Evolutionary conservation across 2,113 vertebrate species (phyloP).

Genomic region (Catharus fuscescens): DNA sequence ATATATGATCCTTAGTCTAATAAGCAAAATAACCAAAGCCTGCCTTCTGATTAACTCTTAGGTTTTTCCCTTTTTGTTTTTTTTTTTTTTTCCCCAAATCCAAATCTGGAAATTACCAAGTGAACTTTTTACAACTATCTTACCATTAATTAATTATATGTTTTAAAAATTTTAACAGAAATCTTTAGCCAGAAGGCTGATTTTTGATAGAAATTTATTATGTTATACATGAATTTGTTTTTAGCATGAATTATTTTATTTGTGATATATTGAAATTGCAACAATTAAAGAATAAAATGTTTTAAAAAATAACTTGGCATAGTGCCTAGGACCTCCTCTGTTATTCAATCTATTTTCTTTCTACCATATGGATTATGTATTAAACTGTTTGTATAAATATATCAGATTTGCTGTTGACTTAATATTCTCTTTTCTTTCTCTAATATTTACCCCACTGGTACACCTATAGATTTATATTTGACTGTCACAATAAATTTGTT

Average conservation of each 20-base stretch:
- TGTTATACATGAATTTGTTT: background rate
- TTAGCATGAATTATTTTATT: background rate
- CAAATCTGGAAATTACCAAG: background rate
- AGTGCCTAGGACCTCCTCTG: background rate
- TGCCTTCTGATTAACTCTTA: background rate
- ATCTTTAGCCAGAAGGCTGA: background rate
- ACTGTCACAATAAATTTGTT: background rate
- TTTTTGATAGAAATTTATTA: background rate
- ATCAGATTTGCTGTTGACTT: background rate
- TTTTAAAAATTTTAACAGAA: background rate
- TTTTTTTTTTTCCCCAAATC: background rate
- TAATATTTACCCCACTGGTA: background rate
- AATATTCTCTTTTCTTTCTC: background rate
- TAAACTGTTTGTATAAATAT: background rate
- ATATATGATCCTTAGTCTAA: background rate
- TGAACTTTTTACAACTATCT: background rate
- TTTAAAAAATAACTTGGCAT: background rate
- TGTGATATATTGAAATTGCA: background rate
- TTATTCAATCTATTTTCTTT: background rate
- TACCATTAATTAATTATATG: background rate
- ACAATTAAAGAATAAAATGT: background rate
- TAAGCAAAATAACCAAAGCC: background rate
- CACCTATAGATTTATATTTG: background rate
- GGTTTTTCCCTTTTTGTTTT: rapidly evolving
- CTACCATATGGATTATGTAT: background rate